Base-by-base conservation (phyloP, 1,140 invertebrate species). In the Cotesia vestalis region DNA sequence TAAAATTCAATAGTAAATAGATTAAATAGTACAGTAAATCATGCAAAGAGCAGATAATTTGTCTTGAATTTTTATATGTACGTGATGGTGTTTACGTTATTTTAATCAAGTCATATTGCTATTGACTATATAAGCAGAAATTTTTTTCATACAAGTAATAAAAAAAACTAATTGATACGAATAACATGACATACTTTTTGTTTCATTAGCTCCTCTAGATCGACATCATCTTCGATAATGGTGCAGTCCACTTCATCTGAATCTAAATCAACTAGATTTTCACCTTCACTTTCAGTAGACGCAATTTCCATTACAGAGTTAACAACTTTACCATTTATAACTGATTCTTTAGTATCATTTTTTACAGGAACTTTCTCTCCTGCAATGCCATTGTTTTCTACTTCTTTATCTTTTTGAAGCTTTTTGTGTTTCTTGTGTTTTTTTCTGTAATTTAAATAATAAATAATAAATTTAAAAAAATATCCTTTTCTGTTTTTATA, bases 131-230 rank as follows among this genome's bases (percentile, higher is more conserved):
- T 27, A 2, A 3, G 27, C 27, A 27, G 27, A 27, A 36, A 71
- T 36, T 35, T 62, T 40, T 14, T 66, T 51, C 6, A 46, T 55
- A 64, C 35, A 9, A 11, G 11, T 63, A 46, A 62, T 53, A 55
- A 17, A 63, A 52, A 14, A 11, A 40, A 52, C 66, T 20, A 11
- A 52, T 73, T 73, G 35, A 35, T 60, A 51, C 12, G 36, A 36
- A 52, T 40, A 34, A 52, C 5, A 35, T 12, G 55, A 66, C 70
- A 71, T 81, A 93, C 94, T 86, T 96, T 96, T 83, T 95, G 94
- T 78, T 92, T 92, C 94, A 95, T 95, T 71, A 96, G 85, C 74
- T 96, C 94, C 81, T 96, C 94, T 5, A 96, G 84, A 84, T 96
- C 94, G 72, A 95, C 91, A 77, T 96, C 94, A 80, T 95, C 94